Evolutionary conservation across 2,113 vertebrate species (phyloP).

Genomic region (Mobula birostris): DNA sequence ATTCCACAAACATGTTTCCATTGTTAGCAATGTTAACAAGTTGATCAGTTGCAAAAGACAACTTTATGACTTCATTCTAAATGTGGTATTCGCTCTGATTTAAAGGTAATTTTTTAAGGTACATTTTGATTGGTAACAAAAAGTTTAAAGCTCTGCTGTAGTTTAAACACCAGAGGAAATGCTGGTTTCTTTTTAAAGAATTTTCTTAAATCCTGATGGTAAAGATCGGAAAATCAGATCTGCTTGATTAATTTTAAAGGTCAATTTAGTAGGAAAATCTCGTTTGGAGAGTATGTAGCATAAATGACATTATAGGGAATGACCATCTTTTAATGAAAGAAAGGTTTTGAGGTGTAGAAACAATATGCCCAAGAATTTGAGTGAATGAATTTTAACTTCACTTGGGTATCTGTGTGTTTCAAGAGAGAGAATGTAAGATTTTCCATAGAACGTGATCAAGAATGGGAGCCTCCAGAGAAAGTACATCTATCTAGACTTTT

Average conservation of each 20-base stretch:
- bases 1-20: neutral
- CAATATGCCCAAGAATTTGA: conserved; percentile 8
- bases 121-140: neutral
- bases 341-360: neutral
- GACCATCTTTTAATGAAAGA: neutral
- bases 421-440: neutral
- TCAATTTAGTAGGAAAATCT: neutral
- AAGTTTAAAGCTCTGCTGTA: neutral
- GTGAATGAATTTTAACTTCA: conserved; percentile 18
- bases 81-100: neutral
- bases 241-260: neutral
- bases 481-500: conserved; percentile 27
- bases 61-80: neutral
- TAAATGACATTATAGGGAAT: neutral
- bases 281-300: neutral
- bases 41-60: neutral
- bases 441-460: conserved; percentile 17
- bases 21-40: neutral
- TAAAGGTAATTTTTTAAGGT: too few relatives aligned
- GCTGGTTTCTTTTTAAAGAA: neutral
- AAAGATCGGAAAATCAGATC: neutral
- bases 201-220: neutral
- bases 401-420: neutral
- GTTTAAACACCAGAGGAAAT: neutral
- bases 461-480: conserved; percentile 37